These are phyloP conservation scores for Heliconius ismenius DNA, from an alignment of 2,888 invertebrate species.

Conservation along the genomic window DNA sequence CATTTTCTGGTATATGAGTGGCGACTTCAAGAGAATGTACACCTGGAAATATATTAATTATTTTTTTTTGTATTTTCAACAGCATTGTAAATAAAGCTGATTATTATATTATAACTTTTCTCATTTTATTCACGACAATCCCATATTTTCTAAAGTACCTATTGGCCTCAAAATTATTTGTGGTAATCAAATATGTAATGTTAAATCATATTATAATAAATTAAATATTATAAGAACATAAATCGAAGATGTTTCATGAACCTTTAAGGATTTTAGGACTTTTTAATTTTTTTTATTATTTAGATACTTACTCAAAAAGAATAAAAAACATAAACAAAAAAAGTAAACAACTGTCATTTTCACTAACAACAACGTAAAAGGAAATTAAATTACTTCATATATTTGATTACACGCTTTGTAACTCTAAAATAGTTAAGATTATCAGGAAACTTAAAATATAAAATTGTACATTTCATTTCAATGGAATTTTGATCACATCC, in stretches of 20 bases:
- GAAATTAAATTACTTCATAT: slow-evolving; percentile 8
- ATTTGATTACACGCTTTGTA: slow-evolving; percentile 50
- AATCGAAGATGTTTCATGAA: too few relatives aligned
- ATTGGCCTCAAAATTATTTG: too few relatives aligned
- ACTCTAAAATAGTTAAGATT: not conserved
- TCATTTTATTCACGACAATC: too few relatives aligned
- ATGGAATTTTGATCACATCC: slow-evolving; percentile 18
- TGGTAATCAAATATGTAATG: too few relatives aligned
- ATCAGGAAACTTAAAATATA: slow-evolving; percentile 1
- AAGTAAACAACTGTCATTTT: slow-evolving; percentile 55
- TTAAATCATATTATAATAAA: too few relatives aligned
- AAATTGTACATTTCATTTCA: not conserved
- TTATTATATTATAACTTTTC: too few relatives aligned
- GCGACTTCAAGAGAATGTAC: slow-evolving; percentile 57
- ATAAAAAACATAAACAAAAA: slow-evolving; percentile 50
- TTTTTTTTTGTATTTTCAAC: too few relatives aligned
- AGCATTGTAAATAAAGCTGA: too few relatives aligned
- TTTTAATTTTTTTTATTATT: not conserved
- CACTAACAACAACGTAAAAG: not conserved
- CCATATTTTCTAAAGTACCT: too few relatives aligned
- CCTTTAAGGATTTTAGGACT: not conserved
- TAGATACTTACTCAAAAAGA: slow-evolving; percentile 52
- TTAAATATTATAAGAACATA: too few relatives aligned
- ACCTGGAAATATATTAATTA: slow-evolving; percentile 51
- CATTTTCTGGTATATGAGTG: slow-evolving; percentile 58